Evolutionary conservation across 2,113 vertebrate genomes (phyloP).

Genomic region (Platysteira castanea): DNA sequence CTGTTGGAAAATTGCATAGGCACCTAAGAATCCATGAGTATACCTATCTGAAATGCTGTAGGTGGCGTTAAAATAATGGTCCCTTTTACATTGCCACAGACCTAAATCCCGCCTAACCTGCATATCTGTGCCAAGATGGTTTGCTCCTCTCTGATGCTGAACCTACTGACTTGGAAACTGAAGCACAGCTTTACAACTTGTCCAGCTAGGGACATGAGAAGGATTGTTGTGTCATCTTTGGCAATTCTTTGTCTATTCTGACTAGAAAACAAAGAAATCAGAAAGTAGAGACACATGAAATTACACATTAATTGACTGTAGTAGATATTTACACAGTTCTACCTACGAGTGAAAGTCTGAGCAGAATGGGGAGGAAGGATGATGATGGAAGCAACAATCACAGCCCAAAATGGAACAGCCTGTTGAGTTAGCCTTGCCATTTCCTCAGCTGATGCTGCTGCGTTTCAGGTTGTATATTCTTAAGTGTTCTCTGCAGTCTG

Average conservation of each 20-base stretch:
- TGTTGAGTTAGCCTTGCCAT: not conserved
- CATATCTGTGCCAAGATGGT: not conserved
- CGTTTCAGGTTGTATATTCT: not conserved
- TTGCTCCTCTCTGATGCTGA: not conserved
- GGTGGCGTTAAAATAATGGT: not conserved
- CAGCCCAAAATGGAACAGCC: not conserved
- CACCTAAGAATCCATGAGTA: not conserved
- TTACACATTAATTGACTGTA: not conserved
- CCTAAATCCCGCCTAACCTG: not conserved
- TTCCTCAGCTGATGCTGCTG: not conserved
- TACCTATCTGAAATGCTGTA: not conserved
- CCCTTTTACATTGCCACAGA: not conserved
- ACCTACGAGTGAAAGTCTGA: not conserved
- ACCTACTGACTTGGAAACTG: not conserved
- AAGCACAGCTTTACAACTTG: not conserved
- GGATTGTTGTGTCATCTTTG: not conserved
- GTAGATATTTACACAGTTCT: not conserved
- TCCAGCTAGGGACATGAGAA: not conserved
- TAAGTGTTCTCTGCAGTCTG: not conserved
- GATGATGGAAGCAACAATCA: not conserved
- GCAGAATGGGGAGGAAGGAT: not conserved
- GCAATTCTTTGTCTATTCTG: not conserved
- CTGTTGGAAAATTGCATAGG: not conserved
- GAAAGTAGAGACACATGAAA: not conserved
- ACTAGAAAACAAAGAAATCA: not conserved